Evolutionary conservation across 2,888 invertebrate species (phyloP), one percentile per base, ranked within the genome.

Genomic region (Amaurobius ferox): DNA sequence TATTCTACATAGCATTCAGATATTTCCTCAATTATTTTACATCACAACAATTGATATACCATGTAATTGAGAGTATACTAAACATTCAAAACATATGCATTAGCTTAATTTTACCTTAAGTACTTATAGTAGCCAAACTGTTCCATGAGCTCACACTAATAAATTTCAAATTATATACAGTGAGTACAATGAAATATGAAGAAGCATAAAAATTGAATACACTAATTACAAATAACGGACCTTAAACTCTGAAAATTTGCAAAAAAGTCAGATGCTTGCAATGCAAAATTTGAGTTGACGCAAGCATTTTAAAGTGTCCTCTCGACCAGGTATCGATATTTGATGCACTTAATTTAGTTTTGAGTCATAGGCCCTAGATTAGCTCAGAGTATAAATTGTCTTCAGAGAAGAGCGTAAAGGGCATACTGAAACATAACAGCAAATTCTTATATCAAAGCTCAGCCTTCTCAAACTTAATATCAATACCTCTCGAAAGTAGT

Each of bases 231-330:
- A 73, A 35, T 67, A 85, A 85, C 83, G 40, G 28, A 70, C 71
- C 39, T 77, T 85, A 85, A 85, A 85, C 83, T 85, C 77, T 85
- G 66, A 77, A 85, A 85, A 28, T 64, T 67, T 35, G 44, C 48
- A 70, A 85, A 72, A 72, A 71, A n/a, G n/a, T n/a, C n/a, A 85
- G 64, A 85, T 32, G 23, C 72, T 44, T 44, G 35, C 67, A 66
- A 72, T 55, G 55, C 23, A 72, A 61, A 79, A 35, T 73, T 73
- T 30, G 73, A 61, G n/a, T 70, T 70, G 62, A 68, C 48, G 28
- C 44, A 80, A 55, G 73, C 68, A 39, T 13, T 48, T 71, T 16
- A 68, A 73, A 80, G 67, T 55, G 26, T 30, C 44, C 39, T 80
- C 62, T 61, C 39, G 30, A 62, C 28, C 23, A 70, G 61, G 70